These are phyloP conservation scores for Phrynosoma platyrhinos DNA, from an alignment of 2,113 vertebrate species.

Conservation along the genomic window DNA sequence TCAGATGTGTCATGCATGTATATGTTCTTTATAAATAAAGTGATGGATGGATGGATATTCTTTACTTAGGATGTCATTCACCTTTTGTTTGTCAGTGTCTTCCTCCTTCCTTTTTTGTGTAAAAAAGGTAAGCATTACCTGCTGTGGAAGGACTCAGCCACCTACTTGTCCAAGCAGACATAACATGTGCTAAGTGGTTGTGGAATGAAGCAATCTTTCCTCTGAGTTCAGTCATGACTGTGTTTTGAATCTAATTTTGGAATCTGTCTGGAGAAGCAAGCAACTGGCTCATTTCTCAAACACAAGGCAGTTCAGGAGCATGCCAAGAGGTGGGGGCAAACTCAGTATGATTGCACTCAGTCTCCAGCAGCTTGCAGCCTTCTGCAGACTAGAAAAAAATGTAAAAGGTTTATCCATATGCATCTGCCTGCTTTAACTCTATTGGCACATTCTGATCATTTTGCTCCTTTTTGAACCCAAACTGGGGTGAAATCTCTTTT, in stretches of 20 bases:
- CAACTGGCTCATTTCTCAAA: slow-evolving; percentile 23
- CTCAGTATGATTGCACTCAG: too few relatives aligned
- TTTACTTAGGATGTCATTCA: neutral
- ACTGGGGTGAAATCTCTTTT: too few relatives aligned
- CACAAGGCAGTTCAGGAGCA: accelerated
- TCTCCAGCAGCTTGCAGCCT: neutral
- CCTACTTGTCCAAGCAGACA: slow-evolving; percentile 51
- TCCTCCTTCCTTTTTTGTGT: slow-evolving; percentile 16
- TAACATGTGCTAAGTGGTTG: slow-evolving; percentile 19
- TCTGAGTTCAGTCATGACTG: neutral
- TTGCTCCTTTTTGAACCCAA: too few relatives aligned
- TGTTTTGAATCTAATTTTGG: neutral
- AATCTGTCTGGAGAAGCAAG: neutral
- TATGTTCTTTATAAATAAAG: too few relatives aligned
- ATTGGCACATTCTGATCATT: too few relatives aligned
- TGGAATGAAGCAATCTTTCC: neutral
- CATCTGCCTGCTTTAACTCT: too few relatives aligned
- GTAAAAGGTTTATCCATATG: neutral
- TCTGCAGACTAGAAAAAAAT: neutral
- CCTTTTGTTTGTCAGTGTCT: slow-evolving; percentile 18
- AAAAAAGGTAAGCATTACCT: slow-evolving; percentile 64
- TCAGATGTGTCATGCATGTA: too few relatives aligned
- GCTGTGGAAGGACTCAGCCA: slow-evolving; percentile 40
- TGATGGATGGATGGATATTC: too few relatives aligned
- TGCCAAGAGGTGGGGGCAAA: neutral